These are phyloP conservation scores for Excalfactoria chinensis DNA, from an alignment of 2,113 vertebrate genomes.

Conservation along the genomic window DNA sequence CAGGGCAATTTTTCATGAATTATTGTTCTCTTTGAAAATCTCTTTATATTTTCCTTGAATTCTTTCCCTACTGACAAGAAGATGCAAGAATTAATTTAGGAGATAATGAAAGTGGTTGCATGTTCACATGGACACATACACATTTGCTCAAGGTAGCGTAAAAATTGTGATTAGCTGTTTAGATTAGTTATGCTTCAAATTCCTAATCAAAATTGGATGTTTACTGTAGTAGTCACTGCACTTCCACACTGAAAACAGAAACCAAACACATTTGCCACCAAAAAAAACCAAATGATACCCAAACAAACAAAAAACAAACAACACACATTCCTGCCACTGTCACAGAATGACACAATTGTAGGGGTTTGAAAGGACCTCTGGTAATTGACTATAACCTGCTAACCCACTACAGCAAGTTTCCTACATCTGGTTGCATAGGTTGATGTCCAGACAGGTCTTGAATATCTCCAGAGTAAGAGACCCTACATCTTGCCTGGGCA, in stretches of 20 bases:
- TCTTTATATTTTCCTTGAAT: neutral
- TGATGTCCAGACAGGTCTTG: no score
- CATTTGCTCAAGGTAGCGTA: neutral
- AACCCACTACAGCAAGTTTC: no score
- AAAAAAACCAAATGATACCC: neutral
- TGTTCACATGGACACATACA: neutral
- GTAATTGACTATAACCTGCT: no score
- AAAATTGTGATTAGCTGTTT: constrained; percentile 23
- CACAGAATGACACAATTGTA: neutral
- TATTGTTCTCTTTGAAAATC: constrained; percentile 9
- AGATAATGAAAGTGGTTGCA: neutral
- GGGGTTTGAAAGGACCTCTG: no score
- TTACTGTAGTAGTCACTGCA: neutral
- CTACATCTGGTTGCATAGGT: no score
- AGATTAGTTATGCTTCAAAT: constrained; percentile 12
- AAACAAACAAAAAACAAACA: neutral
- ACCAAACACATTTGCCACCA: neutral
- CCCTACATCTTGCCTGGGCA: no score
- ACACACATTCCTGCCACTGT: neutral
- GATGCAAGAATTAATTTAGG: neutral
- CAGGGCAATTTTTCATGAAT: neutral
- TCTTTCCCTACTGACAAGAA: neutral
- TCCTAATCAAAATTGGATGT: neutral
- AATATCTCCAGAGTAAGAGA: no score
- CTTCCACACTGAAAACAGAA: neutral